phyloP scores from a whole-genome alignment of 1,140 invertebrate species.

The Drosophila oshimai region DNA sequence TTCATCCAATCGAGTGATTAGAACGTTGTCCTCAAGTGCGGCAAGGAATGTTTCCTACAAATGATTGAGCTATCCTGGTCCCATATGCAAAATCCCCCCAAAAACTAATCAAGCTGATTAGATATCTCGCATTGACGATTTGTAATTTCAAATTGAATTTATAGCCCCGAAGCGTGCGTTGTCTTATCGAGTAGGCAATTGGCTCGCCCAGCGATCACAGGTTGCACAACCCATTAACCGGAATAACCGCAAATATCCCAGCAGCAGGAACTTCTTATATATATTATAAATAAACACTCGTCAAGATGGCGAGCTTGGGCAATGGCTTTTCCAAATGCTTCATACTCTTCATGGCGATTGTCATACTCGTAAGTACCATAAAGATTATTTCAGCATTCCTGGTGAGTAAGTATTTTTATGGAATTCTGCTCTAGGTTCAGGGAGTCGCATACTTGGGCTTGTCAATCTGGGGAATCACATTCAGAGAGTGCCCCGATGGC shows the following conservation, averaged over 20 bases:
- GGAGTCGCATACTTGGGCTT: constrained; percentile 59
- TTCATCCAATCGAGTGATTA: constrained; percentile 37
- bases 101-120: constrained; percentile 69
- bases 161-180: constrained; percentile 29
- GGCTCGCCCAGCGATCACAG: constrained; percentile 35
- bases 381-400: neutral
- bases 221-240: constrained; percentile 32
- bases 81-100: constrained; percentile 29
- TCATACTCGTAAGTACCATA: constrained; percentile 68
- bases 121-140: constrained; percentile 42
- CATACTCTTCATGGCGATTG: constrained; percentile 76
- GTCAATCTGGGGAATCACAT: constrained; percentile 68
- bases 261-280: neutral
- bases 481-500: constrained; percentile 26
- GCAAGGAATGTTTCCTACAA: neutral
- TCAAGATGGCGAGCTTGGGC: constrained; percentile 58
- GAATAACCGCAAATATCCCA: neutral
- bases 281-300: neutral
- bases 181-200: constrained; percentile 59
- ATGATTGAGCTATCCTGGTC: constrained; percentile 7
- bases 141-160: constrained; percentile 74
- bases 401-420: neutral
- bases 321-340: constrained; percentile 78
- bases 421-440: constrained; percentile 35
- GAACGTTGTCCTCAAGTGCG: neutral